phyloP scores from a whole-genome alignment of 2,797 vertebrate species.

The Sebastes matsubarae region DNA sequence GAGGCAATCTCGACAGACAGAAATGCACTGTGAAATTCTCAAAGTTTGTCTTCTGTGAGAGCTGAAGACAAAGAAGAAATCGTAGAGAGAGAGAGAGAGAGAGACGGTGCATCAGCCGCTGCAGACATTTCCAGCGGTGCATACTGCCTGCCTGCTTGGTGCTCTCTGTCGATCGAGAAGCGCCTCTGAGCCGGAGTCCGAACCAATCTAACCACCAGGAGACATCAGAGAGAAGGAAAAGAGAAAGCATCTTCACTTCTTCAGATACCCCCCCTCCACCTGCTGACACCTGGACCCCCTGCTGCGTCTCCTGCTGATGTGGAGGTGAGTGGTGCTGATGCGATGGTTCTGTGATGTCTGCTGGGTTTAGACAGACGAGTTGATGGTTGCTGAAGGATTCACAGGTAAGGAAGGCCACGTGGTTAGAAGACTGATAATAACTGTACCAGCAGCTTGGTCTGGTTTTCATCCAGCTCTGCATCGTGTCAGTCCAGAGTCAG shows the following conservation, averaged over 20 bases:
- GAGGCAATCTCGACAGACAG: background rate
- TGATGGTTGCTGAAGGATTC: constrained; percentile 17
- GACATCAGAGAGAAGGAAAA: background rate
- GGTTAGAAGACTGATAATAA: constrained; percentile 15
- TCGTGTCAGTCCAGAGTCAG: background rate
- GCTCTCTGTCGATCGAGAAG: constrained; percentile 12
- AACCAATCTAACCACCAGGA: background rate
- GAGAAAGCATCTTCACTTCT: background rate
- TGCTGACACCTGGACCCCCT: constrained; percentile 9
- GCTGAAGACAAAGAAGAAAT: background rate
- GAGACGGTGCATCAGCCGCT: background rate
- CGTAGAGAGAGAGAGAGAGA: no score
- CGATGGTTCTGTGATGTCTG: background rate
- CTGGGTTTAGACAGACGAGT: background rate
- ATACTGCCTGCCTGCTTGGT: background rate
- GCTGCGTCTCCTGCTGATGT: constrained; percentile 3
- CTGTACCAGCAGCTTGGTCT: background rate
- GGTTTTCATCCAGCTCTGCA: background rate
- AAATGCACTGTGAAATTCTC: constrained; percentile 2
- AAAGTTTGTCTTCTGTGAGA: constrained; percentile 41
- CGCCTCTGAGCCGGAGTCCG: constrained; percentile 30
- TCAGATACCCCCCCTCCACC: background rate
- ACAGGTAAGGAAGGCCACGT: constrained; percentile 56
- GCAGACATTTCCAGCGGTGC: constrained; percentile 29
- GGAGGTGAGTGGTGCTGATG: constrained; percentile 64